A percentile compares a stretch with the other conserved stretches of the same genome.
These are phyloP conservation scores for Eumacrocentrus americanus DNA, from an alignment of 2,888 invertebrate species.

Conservation along the genomic window DNA sequence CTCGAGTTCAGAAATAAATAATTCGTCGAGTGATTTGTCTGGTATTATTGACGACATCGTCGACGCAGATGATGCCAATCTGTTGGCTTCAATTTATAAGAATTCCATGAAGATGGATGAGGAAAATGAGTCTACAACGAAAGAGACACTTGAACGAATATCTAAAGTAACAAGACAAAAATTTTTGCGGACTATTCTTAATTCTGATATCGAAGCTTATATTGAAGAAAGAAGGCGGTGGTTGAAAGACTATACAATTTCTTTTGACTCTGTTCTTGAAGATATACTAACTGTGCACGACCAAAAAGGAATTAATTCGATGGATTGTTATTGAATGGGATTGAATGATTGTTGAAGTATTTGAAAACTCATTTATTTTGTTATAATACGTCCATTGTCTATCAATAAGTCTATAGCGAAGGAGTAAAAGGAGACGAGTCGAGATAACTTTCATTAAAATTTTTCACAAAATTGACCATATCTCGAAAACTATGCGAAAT, in stretches of 20 bases:
- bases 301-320: constrained; percentile 65
- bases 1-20: constrained; percentile 46
- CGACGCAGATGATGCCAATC: constrained; percentile 68
- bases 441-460: no score
- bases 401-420: no score
- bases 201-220: constrained; percentile 68
- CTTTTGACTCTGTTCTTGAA: constrained; percentile 74
- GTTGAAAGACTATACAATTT: constrained; percentile 72
- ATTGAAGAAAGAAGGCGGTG: constrained; percentile 70
- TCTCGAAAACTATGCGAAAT: no score
- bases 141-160: constrained; percentile 54
- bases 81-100: constrained; percentile 69
- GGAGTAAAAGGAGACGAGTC: no score
- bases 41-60: constrained; percentile 72
- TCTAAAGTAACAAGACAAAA: constrained; percentile 63
- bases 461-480: no score
- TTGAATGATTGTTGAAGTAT: no score
- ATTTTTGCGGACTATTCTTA: constrained; percentile 67
- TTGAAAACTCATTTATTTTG: no score
- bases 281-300: constrained; percentile 73
- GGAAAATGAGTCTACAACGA: constrained; percentile 51
- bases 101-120: constrained; percentile 60
- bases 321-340: constrained; percentile 79
- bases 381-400: no score
- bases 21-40: constrained; percentile 55